Percentiles rank a stretch among this genome's conserved stretches.
Evolutionary conservation across 2,797 vertebrate species (phyloP).

Genomic region (Pterois miles): DNA sequence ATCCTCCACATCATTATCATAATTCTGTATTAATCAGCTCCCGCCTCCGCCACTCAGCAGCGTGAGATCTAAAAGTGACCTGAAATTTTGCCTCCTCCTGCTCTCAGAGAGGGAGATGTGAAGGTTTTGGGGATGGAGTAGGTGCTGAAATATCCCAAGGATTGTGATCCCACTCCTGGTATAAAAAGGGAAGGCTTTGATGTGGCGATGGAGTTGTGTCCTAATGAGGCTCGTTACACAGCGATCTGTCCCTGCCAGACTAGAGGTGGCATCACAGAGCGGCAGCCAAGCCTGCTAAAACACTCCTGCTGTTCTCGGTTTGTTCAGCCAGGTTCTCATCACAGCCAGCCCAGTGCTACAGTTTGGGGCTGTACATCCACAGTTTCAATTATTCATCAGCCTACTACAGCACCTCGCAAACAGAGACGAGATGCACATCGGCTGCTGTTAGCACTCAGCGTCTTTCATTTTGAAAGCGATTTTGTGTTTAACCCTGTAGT

Average conservation of each 20-base stretch:
- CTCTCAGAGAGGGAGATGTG: slow-evolving; percentile 53
- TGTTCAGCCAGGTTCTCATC: slow-evolving; percentile 72
- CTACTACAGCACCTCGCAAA: slow-evolving; percentile 52
- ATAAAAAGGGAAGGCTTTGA: slow-evolving; percentile 70
- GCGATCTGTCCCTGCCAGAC: slow-evolving; percentile 68
- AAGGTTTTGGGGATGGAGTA: slow-evolving; percentile 37
- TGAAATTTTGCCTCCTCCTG: slow-evolving; percentile 60
- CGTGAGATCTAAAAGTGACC: slow-evolving; percentile 72
- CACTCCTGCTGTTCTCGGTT: slow-evolving; percentile 71
- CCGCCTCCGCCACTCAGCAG: slow-evolving; percentile 45
- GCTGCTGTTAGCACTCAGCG: slow-evolving; percentile 31
- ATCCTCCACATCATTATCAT: slow-evolving; percentile 76
- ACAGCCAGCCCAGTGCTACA: slow-evolving; percentile 59
- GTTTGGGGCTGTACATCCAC: slow-evolving; percentile 64
- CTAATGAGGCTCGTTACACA: slow-evolving; percentile 73
- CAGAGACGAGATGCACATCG: slow-evolving; percentile 43
- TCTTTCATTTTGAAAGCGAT: not conserved
- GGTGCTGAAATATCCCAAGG: slow-evolving; percentile 63
- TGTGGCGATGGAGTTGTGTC: slow-evolving; percentile 64
- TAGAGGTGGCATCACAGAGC: slow-evolving; percentile 67
- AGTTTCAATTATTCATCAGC: slow-evolving; percentile 68
- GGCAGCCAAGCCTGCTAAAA: slow-evolving; percentile 68
- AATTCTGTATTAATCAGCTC: slow-evolving; percentile 76
- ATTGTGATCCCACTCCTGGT: slow-evolving; percentile 64
- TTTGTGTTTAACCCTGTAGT: not conserved